phyloP scores from a whole-genome alignment of 2,113 vertebrate genomes.

The Cyanocitta stelleri region DNA sequence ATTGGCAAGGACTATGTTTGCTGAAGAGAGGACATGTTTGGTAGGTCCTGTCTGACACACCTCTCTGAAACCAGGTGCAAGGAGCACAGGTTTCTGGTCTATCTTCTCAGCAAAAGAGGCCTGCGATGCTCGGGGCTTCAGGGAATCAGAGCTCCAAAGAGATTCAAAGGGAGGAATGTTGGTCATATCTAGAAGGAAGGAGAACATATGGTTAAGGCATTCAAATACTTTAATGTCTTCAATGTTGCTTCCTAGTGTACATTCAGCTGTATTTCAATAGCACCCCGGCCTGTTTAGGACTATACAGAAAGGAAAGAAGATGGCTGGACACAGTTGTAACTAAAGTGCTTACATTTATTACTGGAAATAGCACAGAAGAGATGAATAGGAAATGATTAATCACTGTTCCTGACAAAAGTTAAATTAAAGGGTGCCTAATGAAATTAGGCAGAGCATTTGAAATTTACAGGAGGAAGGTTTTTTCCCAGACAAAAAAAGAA shows the following conservation, averaged over 20 bases:
- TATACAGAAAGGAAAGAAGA: not conserved
- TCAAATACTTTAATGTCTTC: not conserved
- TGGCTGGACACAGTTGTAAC: not conserved
- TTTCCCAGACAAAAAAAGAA: not conserved
- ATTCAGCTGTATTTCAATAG: not conserved
- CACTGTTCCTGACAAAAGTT: not conserved
- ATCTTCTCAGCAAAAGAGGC: not conserved
- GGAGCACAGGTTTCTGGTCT: constrained; percentile 21
- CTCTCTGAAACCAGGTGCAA: constrained; percentile 12
- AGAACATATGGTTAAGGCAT: not conserved
- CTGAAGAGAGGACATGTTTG: not conserved
- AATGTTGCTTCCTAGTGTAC: not conserved
- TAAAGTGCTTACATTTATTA: not conserved
- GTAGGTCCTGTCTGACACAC: not conserved
- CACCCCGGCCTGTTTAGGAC: not conserved
- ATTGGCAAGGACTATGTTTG: not conserved
- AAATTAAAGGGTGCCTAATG: not conserved
- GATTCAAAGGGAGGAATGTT: constrained; percentile 22
- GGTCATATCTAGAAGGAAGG: not conserved
- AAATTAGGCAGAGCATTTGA: not conserved
- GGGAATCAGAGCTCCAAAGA: constrained; percentile 25
- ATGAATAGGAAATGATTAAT: not conserved
- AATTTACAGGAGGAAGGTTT: not conserved
- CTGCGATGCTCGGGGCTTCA: not conserved
- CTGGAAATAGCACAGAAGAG: not conserved